These are phyloP conservation scores for Pseudois nayaur DNA, from an alignment of 2,113 vertebrate genomes.

Conservation along the genomic window DNA sequence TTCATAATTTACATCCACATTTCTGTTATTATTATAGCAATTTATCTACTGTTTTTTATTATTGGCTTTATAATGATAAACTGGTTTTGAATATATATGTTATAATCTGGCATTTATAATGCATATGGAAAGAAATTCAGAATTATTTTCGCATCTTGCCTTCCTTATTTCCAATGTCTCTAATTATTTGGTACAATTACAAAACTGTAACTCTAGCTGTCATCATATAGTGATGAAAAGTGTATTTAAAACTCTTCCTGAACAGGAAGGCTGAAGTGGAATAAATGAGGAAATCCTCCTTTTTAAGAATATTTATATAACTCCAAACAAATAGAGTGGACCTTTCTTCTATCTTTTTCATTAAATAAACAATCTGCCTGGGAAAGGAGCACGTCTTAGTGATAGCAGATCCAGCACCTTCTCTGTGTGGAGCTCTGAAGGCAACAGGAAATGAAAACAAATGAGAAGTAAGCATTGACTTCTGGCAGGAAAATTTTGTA, in stretches of 20 bases:
- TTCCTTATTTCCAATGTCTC: neutral
- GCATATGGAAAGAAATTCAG: neutral
- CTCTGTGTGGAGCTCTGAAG: constrained; percentile 39
- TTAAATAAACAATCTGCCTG: constrained; percentile 52
- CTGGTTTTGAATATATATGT: neutral
- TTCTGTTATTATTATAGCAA: neutral
- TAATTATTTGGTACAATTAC: neutral
- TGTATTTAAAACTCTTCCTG: neutral
- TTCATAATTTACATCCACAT: neutral
- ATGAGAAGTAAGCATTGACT: constrained; percentile 42
- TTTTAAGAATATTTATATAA: constrained; percentile 49
- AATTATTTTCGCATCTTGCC: neutral
- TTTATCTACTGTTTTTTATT: neutral
- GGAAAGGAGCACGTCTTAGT: neutral
- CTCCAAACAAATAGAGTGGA: constrained; percentile 21
- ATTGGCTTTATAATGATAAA: neutral
- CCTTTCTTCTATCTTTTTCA: constrained; percentile 41
- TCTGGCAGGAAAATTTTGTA: constrained; percentile 53
- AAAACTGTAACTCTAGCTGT: neutral
- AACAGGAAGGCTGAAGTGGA: neutral
- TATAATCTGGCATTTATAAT: neutral
- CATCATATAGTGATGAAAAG: neutral
- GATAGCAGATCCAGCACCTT: constrained; percentile 8
- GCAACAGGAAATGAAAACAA: constrained; percentile 65
- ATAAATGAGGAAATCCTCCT: constrained; percentile 54